Evolutionary conservation across 37 sponge, comb jelly and placozoan genomes (phyloP).

Genomic region (Tethya wilhelma): DNA sequence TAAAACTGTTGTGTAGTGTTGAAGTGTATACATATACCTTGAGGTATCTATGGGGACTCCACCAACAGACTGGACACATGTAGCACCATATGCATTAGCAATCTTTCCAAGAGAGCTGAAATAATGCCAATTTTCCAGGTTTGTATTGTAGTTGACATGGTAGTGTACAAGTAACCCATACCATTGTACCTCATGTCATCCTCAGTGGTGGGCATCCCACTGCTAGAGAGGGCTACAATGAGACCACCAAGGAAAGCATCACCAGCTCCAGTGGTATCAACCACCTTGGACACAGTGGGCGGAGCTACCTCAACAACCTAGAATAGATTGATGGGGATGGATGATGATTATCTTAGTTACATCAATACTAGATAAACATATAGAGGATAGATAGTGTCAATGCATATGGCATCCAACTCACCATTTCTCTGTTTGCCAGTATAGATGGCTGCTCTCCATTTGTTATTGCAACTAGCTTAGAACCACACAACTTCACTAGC

Average conservation of each 20-base stretch:
- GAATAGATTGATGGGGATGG: no score
- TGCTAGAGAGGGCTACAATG: slow-evolving; percentile 37
- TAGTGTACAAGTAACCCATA: neutral
- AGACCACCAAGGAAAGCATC: slow-evolving; percentile 93
- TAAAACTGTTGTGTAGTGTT: neutral
- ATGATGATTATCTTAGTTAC: no score
- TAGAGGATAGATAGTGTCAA: neutral
- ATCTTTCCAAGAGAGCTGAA: slow-evolving; percentile 46
- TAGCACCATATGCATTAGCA: slow-evolving; percentile 83
- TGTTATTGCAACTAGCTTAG: slow-evolving; percentile 82
- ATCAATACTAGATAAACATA: neutral
- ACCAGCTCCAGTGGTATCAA: slow-evolving; percentile 94
- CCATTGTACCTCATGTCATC: slow-evolving; percentile 43
- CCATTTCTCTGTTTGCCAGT: slow-evolving; percentile 56
- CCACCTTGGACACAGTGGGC: slow-evolving; percentile 41
- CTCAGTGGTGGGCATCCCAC: slow-evolving; percentile 54
- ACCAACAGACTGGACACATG: slow-evolving; percentile 83
- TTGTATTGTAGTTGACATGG: neutral
- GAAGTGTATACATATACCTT: no score
- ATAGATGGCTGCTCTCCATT: slow-evolving; percentile 59
- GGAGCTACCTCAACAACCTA: slow-evolving; percentile 71
- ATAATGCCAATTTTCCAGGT: neutral
- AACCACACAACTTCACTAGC: slow-evolving; percentile 62
- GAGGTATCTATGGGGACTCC: slow-evolving; percentile 74
- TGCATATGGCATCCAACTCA: slow-evolving; percentile 8